Conservation (phyloP, 2,797 vertebrate genomes). For the Acestrorhynchus altus region DNA sequence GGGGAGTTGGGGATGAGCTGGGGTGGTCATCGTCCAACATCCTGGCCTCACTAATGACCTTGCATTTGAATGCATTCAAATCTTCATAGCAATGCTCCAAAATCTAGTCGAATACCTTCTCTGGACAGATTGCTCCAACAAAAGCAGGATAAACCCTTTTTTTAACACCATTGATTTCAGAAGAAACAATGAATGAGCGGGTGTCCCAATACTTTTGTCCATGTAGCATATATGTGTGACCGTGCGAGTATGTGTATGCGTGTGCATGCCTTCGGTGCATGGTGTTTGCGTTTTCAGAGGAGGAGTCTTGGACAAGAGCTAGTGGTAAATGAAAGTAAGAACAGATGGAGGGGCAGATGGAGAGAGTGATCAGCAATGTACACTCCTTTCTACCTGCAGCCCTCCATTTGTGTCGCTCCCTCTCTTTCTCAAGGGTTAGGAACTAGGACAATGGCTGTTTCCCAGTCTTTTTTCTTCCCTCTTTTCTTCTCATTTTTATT, state of each 20-base stretch:
- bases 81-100: no score
- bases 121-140: no score
- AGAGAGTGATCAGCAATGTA: conserved; percentile 81
- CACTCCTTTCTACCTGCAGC: conserved; percentile 80
- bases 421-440: conserved; percentile 36
- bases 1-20: no score
- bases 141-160: no score
- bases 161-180: no score
- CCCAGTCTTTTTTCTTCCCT: conserved; percentile 3
- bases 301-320: conserved; percentile 79
- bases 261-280: conserved; percentile 31
- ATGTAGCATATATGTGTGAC: not conserved
- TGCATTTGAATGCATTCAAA: no score
- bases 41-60: no score
- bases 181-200: no score
- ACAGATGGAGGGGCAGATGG: conserved; percentile 85
- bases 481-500: not conserved
- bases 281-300: conserved; percentile 61
- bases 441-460: conserved; percentile 46
- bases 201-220: conserved; percentile 3
- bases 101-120: no score
- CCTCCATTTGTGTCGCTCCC: conserved; percentile 47
- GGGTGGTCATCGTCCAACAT: no score
- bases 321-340: conserved; percentile 80
- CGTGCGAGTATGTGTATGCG: conserved; percentile 30